Base-by-base conservation (phyloP, 1,140 invertebrate species). In the Scylla paramamosain region DNA sequence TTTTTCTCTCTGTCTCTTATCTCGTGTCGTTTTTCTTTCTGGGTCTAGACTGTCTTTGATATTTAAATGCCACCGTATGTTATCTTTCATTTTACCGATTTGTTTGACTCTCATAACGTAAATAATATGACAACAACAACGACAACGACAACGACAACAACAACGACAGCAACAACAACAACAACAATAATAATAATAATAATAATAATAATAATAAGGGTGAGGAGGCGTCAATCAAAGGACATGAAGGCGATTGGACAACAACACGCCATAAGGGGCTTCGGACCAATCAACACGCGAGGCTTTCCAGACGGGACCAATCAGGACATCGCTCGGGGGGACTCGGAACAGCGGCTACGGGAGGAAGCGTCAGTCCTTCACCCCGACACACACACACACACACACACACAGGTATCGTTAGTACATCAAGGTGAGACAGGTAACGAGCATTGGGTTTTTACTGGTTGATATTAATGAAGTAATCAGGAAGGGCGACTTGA, bases 341-440 rank as follows among this genome's bases (percentile, higher is more conserved):
- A 59, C 52, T 6, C 1, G 39, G 52, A 12, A 59, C 10, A 0
- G 52, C 3, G 52, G 10, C 52, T 20, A 59, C 52, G 52, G 39
- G 1, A 39, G 39, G 39, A 39, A 39, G 6, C 39, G 39, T 39
- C 39, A 39, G 16, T 59, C 52, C 52, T 59, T 59, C 52, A 59
- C 52, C 52, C 83, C 28, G 0, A 86, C 83, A 86, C 83, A 32
- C 83, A 32, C 83, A 32, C 83, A 32, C 83, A 89, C 32, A 46
- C 87, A 89, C 87, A 89, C 87, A 89, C 87, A 89, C 87, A 45
- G 67, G 67, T 77, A 77, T 77, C 67, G 67, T n/a, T n/a, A 77
- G 67, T n/a, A 7, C 67, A 77, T 77, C 67, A 77, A 77, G 67
- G 67, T 77, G 67, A 0, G 67, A 77, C 67, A 77, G 67, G 67